Evolutionary conservation across 1,140 invertebrate species (phyloP).

Genomic region (Copidosoma floridanum): DNA sequence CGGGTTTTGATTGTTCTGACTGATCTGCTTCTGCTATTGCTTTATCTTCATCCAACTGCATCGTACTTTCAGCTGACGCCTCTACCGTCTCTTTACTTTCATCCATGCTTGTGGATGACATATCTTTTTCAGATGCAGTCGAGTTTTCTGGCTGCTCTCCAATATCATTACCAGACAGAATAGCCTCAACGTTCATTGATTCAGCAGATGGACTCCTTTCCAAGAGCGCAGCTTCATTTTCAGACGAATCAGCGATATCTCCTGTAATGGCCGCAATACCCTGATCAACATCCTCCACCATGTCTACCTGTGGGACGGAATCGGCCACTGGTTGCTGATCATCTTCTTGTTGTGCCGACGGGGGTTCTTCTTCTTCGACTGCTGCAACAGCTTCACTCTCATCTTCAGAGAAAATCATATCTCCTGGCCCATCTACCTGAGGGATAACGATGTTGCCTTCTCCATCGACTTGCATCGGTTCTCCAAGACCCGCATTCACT

Average conservation of each 20-base stretch:
- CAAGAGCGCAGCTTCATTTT: conserved; percentile 12
- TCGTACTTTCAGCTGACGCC: not conserved
- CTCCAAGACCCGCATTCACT: conserved; percentile 39
- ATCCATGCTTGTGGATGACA: not conserved
- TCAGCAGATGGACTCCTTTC: conserved; percentile 2
- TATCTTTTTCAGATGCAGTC: not conserved
- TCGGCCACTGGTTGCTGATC: not conserved
- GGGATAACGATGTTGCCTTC: conserved; percentile 54
- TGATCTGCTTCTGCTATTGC: not conserved
- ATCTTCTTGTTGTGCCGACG: not conserved
- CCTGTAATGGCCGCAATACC: conserved; percentile 30
- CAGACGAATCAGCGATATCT: conserved; percentile 19
- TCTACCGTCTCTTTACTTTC: not conserved
- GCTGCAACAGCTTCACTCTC: conserved; percentile 34
- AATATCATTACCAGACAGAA: conserved; percentile 6
- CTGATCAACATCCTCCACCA: conserved; percentile 51
- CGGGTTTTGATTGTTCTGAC: not conserved
- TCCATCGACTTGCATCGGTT: conserved; percentile 52
- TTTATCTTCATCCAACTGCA: not conserved
- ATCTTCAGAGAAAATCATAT: conserved; percentile 44
- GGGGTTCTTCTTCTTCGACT: conserved; percentile 29
- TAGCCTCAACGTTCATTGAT: conserved; percentile 24
- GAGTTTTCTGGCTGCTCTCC: not conserved
- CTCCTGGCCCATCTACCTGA: conserved; percentile 49
- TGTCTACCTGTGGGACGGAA: conserved; percentile 30